Evolutionary conservation across 2,113 vertebrate genomes (phyloP).

Genomic region (Perca schrenkii): DNA sequence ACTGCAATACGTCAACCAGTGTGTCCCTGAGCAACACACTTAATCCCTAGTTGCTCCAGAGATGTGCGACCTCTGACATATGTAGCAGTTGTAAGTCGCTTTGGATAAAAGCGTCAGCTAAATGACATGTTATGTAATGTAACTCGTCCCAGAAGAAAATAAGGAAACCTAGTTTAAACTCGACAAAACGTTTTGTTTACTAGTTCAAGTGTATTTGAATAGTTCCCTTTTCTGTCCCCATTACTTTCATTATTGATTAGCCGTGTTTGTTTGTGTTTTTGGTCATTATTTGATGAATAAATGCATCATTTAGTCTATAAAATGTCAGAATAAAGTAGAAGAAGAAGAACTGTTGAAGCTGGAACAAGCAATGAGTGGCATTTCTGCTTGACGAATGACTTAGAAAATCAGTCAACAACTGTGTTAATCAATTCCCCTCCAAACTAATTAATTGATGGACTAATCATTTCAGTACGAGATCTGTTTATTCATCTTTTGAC

Average conservation of each 20-base stretch:
- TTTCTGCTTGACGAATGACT: not conserved
- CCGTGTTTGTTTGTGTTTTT: not conserved
- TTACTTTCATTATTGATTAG: not conserved
- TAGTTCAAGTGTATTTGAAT: not conserved
- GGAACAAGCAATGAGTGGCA: not conserved
- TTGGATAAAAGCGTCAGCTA: too few species aligned
- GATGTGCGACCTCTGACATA: too few species aligned
- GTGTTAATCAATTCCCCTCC: too few species aligned
- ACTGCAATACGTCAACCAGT: too few species aligned
- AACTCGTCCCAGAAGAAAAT: not conserved
- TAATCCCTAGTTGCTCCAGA: too few species aligned
- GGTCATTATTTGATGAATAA: not conserved
- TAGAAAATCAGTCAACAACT: too few species aligned
- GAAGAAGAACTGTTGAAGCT: not conserved
- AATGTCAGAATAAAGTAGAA: not conserved
- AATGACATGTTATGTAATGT: too few species aligned
- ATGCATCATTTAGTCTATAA: not conserved
- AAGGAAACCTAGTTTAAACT: constrained; percentile 16
- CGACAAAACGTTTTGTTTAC: not conserved
- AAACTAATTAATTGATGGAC: not conserved
- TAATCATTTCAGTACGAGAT: not conserved
- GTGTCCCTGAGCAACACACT: too few species aligned
- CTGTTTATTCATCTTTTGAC: not conserved
- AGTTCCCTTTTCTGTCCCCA: not conserved
- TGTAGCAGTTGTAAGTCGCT: too few species aligned